A percentile compares a stretch with the other conserved stretches of the same genome.
Conservation (phyloP, 2,797 vertebrate genomes). For the Lepilemur ruficaudatus region DNA sequence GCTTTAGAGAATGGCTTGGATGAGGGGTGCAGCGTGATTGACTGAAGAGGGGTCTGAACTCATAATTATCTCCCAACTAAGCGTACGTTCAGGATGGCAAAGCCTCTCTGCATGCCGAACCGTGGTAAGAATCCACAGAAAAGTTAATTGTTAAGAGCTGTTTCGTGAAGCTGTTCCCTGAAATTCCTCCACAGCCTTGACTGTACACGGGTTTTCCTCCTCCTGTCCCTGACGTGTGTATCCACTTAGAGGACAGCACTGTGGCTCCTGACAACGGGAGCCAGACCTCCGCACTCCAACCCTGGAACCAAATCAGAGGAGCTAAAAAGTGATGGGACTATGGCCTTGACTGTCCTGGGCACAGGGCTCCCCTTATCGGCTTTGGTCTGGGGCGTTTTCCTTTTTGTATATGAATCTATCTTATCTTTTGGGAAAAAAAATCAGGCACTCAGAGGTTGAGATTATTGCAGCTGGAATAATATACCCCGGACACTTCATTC, state of each 20-base stretch:
- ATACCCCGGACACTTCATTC: background rate
- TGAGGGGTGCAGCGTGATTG: background rate
- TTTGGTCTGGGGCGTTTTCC: background rate
- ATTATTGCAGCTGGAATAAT: background rate
- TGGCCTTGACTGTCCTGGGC: accelerated
- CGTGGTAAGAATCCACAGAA: background rate
- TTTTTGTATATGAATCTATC: background rate
- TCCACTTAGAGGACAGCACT: background rate
- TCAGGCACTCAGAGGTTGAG: background rate
- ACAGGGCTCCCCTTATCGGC: accelerated
- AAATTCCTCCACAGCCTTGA: background rate
- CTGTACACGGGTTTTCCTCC: accelerated
- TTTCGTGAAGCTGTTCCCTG: background rate
- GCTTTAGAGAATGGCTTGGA: background rate
- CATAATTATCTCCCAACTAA: background rate
- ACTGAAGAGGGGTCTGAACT: slow-evolving; percentile 6
- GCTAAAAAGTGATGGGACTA: accelerated
- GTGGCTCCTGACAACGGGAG: too few species aligned
- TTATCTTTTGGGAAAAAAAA: background rate
- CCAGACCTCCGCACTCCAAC: background rate
- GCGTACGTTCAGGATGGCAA: background rate
- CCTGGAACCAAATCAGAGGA: background rate
- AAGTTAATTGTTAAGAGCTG: background rate
- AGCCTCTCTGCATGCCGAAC: background rate
- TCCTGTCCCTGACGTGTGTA: accelerated